phyloP scores from a whole-genome alignment of 2,797 vertebrate genomes.

The Peromyscus nudipes region DNA sequence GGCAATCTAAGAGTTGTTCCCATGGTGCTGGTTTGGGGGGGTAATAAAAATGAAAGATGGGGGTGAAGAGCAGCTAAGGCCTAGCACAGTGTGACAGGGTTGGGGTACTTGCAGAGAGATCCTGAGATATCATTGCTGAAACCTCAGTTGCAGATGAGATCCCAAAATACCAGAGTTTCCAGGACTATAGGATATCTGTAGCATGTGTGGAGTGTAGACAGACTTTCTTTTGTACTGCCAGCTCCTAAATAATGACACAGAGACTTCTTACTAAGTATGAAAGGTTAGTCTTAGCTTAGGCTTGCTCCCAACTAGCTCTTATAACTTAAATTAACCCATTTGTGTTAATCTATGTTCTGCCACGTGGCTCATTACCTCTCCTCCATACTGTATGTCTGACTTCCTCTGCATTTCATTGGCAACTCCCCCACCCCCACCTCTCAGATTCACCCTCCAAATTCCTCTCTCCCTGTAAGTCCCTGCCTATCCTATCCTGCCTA shows the following conservation, averaged over 20 bases:
- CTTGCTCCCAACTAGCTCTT: background rate
- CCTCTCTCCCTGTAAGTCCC: background rate
- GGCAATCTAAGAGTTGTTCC: background rate
- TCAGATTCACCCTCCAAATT: background rate
- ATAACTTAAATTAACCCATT: background rate
- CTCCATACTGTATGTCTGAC: background rate
- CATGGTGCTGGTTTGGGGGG: background rate
- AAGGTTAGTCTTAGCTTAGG: background rate
- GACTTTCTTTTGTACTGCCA: background rate
- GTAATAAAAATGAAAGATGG: background rate
- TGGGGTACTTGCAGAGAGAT: background rate
- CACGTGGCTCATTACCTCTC: background rate
- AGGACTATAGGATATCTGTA: background rate
- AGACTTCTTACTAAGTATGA: background rate
- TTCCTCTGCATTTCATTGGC: background rate
- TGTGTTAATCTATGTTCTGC: background rate
- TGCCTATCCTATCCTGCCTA: background rate
- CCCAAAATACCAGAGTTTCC: background rate
- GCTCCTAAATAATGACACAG: background rate
- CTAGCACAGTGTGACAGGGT: background rate
- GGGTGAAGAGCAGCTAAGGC: background rate
- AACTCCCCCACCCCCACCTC: background rate
- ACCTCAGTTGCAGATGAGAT: background rate
- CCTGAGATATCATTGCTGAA: background rate
- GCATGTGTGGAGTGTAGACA: background rate